Conservation (phyloP, 1,140 invertebrate species). For the Magallana ariakensis region DNA sequence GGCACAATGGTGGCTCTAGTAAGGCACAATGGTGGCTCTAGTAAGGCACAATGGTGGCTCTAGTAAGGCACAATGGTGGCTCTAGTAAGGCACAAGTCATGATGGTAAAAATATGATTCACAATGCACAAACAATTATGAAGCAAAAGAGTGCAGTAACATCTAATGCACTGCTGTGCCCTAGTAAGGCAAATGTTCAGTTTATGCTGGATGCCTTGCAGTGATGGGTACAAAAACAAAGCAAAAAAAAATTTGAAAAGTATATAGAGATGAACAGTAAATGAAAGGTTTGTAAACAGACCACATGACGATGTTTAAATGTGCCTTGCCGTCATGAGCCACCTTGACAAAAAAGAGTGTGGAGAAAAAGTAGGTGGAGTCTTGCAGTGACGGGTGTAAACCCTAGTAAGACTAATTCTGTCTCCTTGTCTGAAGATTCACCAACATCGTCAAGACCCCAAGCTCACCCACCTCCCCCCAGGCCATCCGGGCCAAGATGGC, state of each 20-base stretch:
- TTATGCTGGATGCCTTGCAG: neutral
- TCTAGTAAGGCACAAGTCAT: constrained; percentile 20
- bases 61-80: too few species aligned
- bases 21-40: neutral
- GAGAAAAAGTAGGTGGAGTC: neutral
- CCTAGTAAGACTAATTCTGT: constrained; percentile 36
- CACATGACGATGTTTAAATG: neutral
- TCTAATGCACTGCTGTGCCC: constrained; percentile 4
- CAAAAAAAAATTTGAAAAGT: neutral
- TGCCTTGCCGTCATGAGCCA: constrained; percentile 29
- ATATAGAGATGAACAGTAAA: neutral
- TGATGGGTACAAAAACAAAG: neutral
- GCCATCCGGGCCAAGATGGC: constrained; percentile 75
- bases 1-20: neutral
- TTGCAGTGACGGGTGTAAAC: neutral
- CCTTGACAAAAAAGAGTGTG: neutral
- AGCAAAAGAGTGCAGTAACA: neutral
- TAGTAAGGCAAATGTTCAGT: constrained; percentile 2
- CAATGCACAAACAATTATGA: neutral
- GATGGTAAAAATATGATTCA: neutral
- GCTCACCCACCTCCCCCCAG: constrained; percentile 62
- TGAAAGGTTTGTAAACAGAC: neutral
- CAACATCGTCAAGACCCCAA: constrained; percentile 70
- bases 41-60: neutral
- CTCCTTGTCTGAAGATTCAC: constrained; percentile 73